phyloP scores from a whole-genome alignment of 2,113 vertebrate species.

The Ptyas mucosa region DNA sequence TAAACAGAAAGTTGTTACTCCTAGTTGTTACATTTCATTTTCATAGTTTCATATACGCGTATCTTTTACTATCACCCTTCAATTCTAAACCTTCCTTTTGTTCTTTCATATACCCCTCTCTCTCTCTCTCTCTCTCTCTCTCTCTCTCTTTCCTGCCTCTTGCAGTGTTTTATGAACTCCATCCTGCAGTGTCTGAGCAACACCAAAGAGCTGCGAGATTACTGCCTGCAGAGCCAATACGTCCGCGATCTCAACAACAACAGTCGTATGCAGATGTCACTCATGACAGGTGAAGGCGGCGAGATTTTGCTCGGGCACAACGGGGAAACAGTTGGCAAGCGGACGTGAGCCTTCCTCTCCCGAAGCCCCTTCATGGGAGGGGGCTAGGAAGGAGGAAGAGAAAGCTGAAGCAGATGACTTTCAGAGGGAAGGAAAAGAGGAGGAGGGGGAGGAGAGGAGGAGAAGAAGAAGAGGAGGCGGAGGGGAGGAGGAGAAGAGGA shows the following conservation, averaged over 20 bases:
- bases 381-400: background rate
- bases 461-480: background rate
- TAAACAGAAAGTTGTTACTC: no score
- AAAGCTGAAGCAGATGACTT: no score
- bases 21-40: no score
- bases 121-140: background rate
- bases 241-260: slow-evolving; percentile 81
- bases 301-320: no score
- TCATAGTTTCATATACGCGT: no score
- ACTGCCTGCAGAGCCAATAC: slow-evolving; percentile 86
- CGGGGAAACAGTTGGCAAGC: background rate
- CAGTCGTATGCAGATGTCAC: slow-evolving; percentile 74
- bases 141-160: slow-evolving; percentile 26
- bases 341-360: background rate
- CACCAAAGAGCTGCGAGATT: slow-evolving; percentile 89
- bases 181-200: slow-evolving; percentile 96
- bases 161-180: slow-evolving; percentile 97
- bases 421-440: background rate
- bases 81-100: no score
- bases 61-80: no score
- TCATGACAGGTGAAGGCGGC: slow-evolving; percentile 81
- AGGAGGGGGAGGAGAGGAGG: background rate
- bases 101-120: background rate
- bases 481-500: background rate
- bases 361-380: fast-evolving